Conservation (phyloP, 2,888 invertebrate genomes). For the Cancer borealis region DNA sequence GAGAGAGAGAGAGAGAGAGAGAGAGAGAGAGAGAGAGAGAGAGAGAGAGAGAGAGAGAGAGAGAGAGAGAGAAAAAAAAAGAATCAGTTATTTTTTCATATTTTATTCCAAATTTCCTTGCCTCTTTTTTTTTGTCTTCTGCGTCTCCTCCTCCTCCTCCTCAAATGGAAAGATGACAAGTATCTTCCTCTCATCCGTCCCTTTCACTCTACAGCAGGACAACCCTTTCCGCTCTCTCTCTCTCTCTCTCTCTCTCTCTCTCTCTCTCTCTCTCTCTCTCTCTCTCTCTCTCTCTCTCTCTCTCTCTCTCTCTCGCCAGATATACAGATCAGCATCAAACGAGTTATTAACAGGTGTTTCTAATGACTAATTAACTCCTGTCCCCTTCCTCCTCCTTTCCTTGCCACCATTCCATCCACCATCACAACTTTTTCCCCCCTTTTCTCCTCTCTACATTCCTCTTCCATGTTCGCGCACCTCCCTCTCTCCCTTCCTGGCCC, state of each 20-base stretch:
- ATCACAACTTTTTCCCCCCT: too few relatives aligned
- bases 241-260: neutral
- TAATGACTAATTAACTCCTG: neutral
- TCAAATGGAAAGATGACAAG: too few relatives aligned
- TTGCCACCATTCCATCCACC: neutral
- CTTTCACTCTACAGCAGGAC: neutral
- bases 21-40: conserved; percentile 33
- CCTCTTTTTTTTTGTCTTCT: neutral
- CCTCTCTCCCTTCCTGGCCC: too few relatives aligned
- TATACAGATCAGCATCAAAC: neutral
- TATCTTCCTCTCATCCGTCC: too few relatives aligned
- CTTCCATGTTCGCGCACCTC: too few relatives aligned
- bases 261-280: neutral
- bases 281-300: conserved; percentile 16
- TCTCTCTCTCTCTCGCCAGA: too few relatives aligned
- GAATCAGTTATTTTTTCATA: neutral
- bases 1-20: conserved; percentile 48
- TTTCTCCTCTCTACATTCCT: too few relatives aligned
- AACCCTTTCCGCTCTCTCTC: neutral
- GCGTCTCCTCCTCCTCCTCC: neutral
- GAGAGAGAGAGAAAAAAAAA: neutral
- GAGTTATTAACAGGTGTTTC: neutral
- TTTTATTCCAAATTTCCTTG: neutral
- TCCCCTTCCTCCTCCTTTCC: neutral
- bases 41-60: conserved; percentile 32